Evolutionary conservation across 1,140 invertebrate species (phyloP), one percentile per base, ranked within the genome.

Genomic region (Acromyrmex heyeri): DNA sequence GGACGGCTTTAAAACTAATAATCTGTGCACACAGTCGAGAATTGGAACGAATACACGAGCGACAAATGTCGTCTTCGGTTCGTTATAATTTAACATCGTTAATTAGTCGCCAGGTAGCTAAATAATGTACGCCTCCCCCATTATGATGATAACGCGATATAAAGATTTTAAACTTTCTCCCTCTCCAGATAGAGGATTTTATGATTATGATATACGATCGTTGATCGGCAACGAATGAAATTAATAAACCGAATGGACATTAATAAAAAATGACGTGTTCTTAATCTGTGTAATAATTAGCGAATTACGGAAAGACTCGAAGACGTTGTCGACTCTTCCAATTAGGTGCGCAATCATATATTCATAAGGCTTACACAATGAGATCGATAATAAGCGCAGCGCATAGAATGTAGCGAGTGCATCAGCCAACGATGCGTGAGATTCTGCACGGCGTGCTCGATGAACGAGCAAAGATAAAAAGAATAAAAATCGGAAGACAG

Each of bases 1-100:
- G 21, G 14, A 85, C 27, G n/a, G 82, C 73, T 78, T 65, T 55
- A 85, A 85, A 85, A 77, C 75, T 75, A 85, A 85, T 85, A 85
- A 85, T 85, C 82, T 53, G 48, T 44, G 59, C 75, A 21, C 59
- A 44, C 38, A 10, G 38, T 4, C 62, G 62, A 64, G 50, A 78
- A 85, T 77, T 55, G 59, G 34, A 77, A 78, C 61, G 48, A 77
- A 62, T 55, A 57, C 34, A 59, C 34, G 75, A 64, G 18, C 59
- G 59, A 50, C 50, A 81, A 81, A 62, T 62, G 69, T 83, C 57
- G 55, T 83, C 79, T 83, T 83, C 62, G 62, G 14, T 30, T 79
- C 55, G 55, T 83, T 73, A 73, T 83, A 83, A 83, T 83, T 83
- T 83, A 73, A 75, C 53, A 48, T 83, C 18, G 44, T 83, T 83